These are phyloP conservation scores for Oreocharis arfaki DNA, from an alignment of 2,113 vertebrate genomes.

Conservation along the genomic window DNA sequence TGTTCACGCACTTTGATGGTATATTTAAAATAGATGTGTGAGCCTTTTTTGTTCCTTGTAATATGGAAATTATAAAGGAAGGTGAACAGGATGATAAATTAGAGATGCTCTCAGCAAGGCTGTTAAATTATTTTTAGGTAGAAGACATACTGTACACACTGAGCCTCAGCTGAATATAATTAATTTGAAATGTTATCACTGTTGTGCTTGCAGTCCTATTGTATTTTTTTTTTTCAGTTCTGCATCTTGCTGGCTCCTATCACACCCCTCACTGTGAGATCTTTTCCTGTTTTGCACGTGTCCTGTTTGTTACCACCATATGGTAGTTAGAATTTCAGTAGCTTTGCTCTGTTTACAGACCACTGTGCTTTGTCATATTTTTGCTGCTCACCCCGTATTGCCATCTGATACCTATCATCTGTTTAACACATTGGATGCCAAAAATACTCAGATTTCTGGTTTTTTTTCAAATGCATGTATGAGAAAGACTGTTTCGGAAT, in stretches of 20 bases:
- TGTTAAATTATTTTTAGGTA: slow-evolving; percentile 68
- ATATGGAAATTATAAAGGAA: slow-evolving; percentile 40
- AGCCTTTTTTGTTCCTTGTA: slow-evolving; percentile 43
- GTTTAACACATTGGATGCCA: slow-evolving; percentile 5
- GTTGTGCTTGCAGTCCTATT: slow-evolving; percentile 34
- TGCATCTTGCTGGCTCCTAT: slow-evolving; percentile 20
- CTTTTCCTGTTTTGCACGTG: slow-evolving; percentile 44
- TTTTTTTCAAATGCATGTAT: background rate
- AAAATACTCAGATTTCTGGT: background rate
- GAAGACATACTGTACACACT: slow-evolving; percentile 64
- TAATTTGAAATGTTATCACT: slow-evolving; percentile 58
- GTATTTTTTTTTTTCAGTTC: background rate
- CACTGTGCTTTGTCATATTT: slow-evolving; percentile 41
- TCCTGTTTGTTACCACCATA: slow-evolving; percentile 47
- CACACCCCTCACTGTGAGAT: slow-evolving; percentile 1
- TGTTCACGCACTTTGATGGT: slow-evolving; percentile 7
- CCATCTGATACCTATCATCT: slow-evolving; percentile 38
- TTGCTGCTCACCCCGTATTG: background rate
- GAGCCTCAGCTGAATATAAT: slow-evolving; percentile 58
- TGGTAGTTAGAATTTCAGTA: background rate
- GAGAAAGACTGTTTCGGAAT: slow-evolving; percentile 12
- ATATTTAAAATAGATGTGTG: slow-evolving; percentile 34
- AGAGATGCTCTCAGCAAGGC: slow-evolving; percentile 37
- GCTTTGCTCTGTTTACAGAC: slow-evolving; percentile 44
- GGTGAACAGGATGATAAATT: slow-evolving; percentile 61